These are phyloP conservation scores for Lasioglossum malachurum DNA, from an alignment of 2,888 invertebrate genomes.

Conservation along the genomic window DNA sequence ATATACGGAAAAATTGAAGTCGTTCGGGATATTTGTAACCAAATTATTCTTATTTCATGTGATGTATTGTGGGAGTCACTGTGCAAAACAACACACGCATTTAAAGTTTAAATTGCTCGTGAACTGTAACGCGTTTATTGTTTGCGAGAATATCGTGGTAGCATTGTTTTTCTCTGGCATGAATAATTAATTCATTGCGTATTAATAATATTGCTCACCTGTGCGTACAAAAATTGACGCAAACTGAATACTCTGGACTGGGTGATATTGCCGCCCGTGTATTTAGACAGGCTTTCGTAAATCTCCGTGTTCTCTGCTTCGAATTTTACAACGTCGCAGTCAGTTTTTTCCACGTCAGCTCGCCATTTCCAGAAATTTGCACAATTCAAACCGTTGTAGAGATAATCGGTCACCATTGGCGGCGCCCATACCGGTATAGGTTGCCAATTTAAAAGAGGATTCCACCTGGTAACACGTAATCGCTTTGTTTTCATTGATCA, in stretches of 20 bases:
- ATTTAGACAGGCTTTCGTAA: conserved; percentile 33
- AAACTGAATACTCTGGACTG: conserved; percentile 22
- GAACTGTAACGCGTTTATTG: not conserved
- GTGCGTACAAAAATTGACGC: conserved; percentile 34
- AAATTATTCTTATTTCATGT: not conserved
- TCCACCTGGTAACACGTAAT: conserved; percentile 83
- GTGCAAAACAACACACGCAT: not conserved
- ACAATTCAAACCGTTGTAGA: conserved; percentile 36
- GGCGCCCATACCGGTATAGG: conserved; percentile 84
- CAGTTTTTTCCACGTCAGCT: conserved; percentile 1
- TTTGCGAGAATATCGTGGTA: not conserved
- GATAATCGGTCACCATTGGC: conserved; percentile 35
- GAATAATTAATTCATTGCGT: not conserved
- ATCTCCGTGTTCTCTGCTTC: conserved; percentile 6
- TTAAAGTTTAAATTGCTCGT: not conserved
- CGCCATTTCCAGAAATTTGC: conserved; percentile 23
- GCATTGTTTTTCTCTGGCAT: not conserved
- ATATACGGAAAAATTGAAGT: not conserved
- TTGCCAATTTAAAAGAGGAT: conserved; percentile 87
- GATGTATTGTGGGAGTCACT: not conserved
- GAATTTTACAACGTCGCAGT: not conserved
- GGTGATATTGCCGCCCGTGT: conserved; percentile 47
- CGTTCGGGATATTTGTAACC: not conserved
- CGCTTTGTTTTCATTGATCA: not conserved
- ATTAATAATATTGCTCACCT: conserved; percentile 31